phyloP scores from a whole-genome alignment of 2,113 vertebrate species.

The Pelodiscus sinensis region DNA sequence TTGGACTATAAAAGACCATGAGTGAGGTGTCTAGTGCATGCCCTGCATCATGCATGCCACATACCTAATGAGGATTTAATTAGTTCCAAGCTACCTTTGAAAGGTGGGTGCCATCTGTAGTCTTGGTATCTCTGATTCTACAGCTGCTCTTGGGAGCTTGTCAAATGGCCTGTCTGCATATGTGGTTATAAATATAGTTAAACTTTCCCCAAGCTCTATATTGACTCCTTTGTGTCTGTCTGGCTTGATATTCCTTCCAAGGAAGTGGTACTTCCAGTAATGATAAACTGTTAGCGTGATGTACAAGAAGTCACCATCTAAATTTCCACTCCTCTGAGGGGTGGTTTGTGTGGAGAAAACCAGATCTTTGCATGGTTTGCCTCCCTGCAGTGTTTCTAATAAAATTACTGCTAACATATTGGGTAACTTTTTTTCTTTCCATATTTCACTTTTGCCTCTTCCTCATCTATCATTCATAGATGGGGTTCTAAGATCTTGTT shows the following conservation, averaged over 20 bases:
- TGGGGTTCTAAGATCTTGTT: conserved; percentile 35
- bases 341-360: accelerated
- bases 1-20: neutral
- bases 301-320: neutral
- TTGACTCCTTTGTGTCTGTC: neutral
- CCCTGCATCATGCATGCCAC: neutral
- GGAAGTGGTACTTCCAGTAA: neutral
- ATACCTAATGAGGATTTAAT: neutral
- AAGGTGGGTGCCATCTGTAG: neutral
- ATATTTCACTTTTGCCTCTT: conserved; percentile 9
- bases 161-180: neutral
- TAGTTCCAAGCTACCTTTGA: neutral
- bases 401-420: neutral
- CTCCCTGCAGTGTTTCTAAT: neutral
- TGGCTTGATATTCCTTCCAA: neutral
- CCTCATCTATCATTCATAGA: conserved; percentile 28
- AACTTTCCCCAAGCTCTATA: neutral
- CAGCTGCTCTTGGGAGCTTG: neutral
- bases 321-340: neutral
- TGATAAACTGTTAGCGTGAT: neutral
- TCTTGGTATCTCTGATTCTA: neutral
- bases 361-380: neutral
- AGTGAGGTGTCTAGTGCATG: neutral
- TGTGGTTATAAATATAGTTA: neutral
- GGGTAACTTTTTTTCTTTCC: conserved; percentile 36